Evolutionary conservation across 1,140 invertebrate genomes (phyloP).

Genomic region (Theocolax elegans): DNA sequence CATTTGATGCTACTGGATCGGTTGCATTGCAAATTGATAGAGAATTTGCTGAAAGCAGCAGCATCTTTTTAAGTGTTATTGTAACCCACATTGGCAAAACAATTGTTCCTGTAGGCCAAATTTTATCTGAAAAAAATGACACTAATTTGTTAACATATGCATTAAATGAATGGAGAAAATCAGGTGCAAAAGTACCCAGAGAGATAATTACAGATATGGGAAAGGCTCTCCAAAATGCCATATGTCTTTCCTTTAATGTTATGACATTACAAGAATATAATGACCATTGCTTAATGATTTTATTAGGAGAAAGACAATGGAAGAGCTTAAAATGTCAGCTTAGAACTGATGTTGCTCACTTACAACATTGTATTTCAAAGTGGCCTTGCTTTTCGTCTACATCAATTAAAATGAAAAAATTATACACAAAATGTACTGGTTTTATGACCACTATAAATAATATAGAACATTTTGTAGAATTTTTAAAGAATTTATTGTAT

Average conservation of each 20-base stretch:
- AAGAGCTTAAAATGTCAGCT: not conserved
- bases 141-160: constrained; percentile 5
- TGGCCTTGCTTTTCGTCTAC: not conserved
- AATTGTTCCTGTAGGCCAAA: not conserved
- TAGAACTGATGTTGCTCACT: not conserved
- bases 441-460: not conserved
- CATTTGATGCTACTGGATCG: constrained; percentile 1
- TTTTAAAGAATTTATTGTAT: constrained; percentile 1
- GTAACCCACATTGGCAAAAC: not conserved
- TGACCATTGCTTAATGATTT: not conserved
- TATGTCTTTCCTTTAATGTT: not conserved
- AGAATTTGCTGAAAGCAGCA: not conserved
- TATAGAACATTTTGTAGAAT: not conserved
- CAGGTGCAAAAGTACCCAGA: not conserved
- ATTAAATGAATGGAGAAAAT: constrained; percentile 1
- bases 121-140: not conserved
- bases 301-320: not conserved
- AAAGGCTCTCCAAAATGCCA: not conserved
- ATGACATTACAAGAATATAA: not conserved
- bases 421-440: not conserved
- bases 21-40: not conserved
- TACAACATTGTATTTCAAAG: not conserved
- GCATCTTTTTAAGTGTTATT: not conserved
- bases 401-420: not conserved
- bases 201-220: constrained; percentile 5